Base-by-base conservation (phyloP, 2,888 invertebrate genomes). In the Nasonia oneida region DNA sequence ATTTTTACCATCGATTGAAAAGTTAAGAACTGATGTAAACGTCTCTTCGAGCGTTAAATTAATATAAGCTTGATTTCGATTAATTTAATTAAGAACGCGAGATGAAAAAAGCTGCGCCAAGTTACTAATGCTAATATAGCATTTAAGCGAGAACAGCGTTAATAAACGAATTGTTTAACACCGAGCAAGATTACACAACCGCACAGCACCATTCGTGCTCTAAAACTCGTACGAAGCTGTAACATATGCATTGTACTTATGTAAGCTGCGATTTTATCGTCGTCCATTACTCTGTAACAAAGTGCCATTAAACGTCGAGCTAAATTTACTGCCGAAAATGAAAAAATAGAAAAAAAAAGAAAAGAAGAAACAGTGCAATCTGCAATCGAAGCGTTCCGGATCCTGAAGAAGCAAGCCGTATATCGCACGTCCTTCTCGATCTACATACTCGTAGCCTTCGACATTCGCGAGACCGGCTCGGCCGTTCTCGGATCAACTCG, bases 401-500 rank as follows among this genome's bases (percentile, higher is more conserved):
- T 57, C 57, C 23, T 61, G 6, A n/a, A 18, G 57, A n/a, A 61
- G 57, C 23, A 61, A 61, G 57, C 57, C 8, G 57, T n/a, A 61
- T 61, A 61, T 61, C 57, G 8, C 57, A n/a, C 57, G 57, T 61
- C 57, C 57, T 61, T 61, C 57, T 61, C 23, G 57, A 61, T 61
- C 57, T 61, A 61, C 57, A 61, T 61, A n/a, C 57, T 61, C 23
- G 57, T n/a, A 61, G 57, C 57, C 57, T 61, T 61, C 57, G 57
- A 61, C 23, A 53, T 57, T 61, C 23, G 53, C 14, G 29, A 53
- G 37, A 33, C 39, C 18, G 39, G 3, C 57, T 84, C 75, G 80
- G 74, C 57, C 33, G 39, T 81, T 47, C 75, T 80, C 74, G 80
- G 53, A 74, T 12, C 42, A 29, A 57, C 74, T 85, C 81, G 82